phyloP scores from a whole-genome alignment of 2,113 vertebrate species.

The Mustela nigripes region DNA sequence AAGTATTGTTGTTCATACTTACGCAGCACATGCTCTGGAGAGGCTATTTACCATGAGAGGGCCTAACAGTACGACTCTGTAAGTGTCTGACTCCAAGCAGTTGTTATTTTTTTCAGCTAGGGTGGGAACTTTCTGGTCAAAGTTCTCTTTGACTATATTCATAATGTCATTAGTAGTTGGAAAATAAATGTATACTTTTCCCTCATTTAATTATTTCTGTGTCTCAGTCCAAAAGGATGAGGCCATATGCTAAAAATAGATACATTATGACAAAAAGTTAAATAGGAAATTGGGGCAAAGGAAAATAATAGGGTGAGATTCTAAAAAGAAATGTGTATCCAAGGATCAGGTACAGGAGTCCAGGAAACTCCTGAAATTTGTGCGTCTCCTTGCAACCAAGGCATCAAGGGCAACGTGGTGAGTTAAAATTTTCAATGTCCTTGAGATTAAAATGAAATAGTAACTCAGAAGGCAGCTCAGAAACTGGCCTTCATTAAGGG shows the following conservation, averaged over 20 bases:
- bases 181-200: constrained; percentile 48
- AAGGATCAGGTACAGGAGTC: neutral
- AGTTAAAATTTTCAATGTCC: neutral
- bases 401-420: neutral
- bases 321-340: neutral
- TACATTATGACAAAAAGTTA: neutral
- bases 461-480: neutral
- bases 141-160: constrained; percentile 9
- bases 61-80: constrained; percentile 94
- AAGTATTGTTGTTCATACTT: constrained; percentile 97
- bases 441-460: neutral
- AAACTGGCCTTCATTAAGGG: neutral
- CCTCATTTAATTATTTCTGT: constrained; percentile 31
- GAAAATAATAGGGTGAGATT: neutral
- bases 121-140: neutral
- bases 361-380: neutral
- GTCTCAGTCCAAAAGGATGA: neutral
- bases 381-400: neutral
- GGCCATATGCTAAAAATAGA: neutral
- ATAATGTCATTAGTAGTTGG: neutral
- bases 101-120: neutral
- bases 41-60: constrained; percentile 98
- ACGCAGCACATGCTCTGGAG: constrained; percentile 97
- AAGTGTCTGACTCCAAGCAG: constrained; percentile 76
- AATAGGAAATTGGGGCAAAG: constrained; percentile 25